Evolutionary conservation across 2,888 invertebrate genomes (phyloP), one percentile per base, ranked within the genome.

Genomic region (Lasioglossum morio): DNA sequence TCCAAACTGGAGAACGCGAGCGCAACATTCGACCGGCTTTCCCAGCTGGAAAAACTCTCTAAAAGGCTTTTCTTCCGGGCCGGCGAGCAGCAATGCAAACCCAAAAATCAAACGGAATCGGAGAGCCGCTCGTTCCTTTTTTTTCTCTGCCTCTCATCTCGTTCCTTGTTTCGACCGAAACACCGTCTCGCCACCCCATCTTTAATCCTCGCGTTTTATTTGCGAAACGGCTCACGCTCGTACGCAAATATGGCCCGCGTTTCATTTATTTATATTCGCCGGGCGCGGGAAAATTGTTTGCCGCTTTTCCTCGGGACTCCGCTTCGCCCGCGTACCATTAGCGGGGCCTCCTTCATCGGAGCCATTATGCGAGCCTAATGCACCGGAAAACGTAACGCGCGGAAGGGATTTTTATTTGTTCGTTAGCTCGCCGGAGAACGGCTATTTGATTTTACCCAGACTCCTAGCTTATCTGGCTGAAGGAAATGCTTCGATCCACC

Each of bases 41-140:
- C 89, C 93, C 94, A 93, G 92, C 92, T 92, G 93, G 93, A 94
- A 94, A 94, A 94, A 93, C 91, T 92, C 93, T 94, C 92, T 92
- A 94, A 94, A 43, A 94, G 93, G 92, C 88, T 91, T 92, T 92
- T 79, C 89, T 94, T 92, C 91, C 94, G 89, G 91, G 79, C 92
- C 93, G 94, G 79, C 84, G 92, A 85, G 48, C 91, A 91, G 93
- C 93, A 94, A 94, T 94, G 94, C 93, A 88, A 92, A 93, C 30
- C 88, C 92, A 92, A 94, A 94, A 94, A 94, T 94, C 94, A 94
- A 94, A 94, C 92, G 92, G 90, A 90, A 81, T 79, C 74, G 78
- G 83, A 85, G 77, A 70, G 87, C 78, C 79, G 72, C 23, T 4
- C 57, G 57, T 57, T 57, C n/a, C n/a, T 53, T n/a, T 10, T 57